Evolutionary conservation across 2,888 invertebrate species (phyloP).

Genomic region (Polydrusus pterygomalis): DNA sequence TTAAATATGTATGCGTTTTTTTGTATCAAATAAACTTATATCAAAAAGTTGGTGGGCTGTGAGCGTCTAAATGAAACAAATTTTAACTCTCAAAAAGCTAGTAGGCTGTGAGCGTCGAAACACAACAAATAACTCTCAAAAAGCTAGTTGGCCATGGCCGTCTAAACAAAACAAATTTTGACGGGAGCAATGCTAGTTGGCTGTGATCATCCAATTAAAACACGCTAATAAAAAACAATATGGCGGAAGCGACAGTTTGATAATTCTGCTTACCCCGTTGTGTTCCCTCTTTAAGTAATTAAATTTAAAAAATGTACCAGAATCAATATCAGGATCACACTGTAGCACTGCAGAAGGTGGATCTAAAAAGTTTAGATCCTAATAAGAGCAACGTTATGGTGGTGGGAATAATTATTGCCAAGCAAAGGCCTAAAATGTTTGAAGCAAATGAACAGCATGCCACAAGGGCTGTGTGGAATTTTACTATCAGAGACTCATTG

Average conservation of each 20-base stretch:
- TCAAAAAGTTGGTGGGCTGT: too few relatives aligned
- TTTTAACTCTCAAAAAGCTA: background rate
- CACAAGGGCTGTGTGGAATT: conserved; percentile 83
- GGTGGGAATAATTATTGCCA: conserved; percentile 79
- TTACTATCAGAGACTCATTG: conserved; percentile 84
- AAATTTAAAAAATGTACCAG: conserved; percentile 38
- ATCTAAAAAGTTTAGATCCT: conserved; percentile 65
- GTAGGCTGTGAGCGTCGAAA: background rate
- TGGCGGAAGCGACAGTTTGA: background rate
- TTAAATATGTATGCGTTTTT: conserved; percentile 19
- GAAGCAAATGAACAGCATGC: conserved; percentile 71
- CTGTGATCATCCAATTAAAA: background rate
- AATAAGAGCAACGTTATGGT: conserved; percentile 68
- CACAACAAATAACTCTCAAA: background rate
- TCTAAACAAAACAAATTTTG: too few relatives aligned
- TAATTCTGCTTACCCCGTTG: background rate
- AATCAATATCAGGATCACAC: conserved; percentile 25
- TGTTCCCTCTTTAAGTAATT: conserved; percentile 19
- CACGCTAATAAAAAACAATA: background rate
- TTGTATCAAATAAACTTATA: background rate
- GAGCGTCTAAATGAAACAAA: too few relatives aligned
- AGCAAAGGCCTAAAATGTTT: conserved; percentile 76
- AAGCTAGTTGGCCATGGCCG: background rate
- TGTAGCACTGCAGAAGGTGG: conserved; percentile 63
- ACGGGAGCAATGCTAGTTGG: too few relatives aligned